Evolutionary conservation across 2,888 invertebrate genomes (phyloP).

Genomic region (Gonocerus acuteangulatus): DNA sequence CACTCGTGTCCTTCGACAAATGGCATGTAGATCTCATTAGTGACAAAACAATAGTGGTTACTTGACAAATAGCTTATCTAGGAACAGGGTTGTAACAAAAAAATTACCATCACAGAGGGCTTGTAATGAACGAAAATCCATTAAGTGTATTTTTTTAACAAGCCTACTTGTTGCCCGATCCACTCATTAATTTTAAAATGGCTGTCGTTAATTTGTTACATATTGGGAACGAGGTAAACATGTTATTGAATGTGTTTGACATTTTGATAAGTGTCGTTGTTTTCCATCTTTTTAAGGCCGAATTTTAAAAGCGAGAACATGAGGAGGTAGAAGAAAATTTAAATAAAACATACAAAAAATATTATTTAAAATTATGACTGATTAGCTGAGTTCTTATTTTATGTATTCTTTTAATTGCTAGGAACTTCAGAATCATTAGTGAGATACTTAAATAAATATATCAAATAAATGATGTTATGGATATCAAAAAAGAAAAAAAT

Average conservation of each 20-base stretch:
- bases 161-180: constrained; percentile 8
- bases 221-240: constrained; percentile 4
- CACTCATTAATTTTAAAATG: constrained; percentile 10
- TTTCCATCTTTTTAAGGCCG: too few species aligned
- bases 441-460: too few species aligned
- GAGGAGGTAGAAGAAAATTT: too few species aligned
- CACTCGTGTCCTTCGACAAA: background rate
- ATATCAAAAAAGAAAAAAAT: too few species aligned
- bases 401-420: too few species aligned
- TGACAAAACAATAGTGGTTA: background rate
- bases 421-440: too few species aligned
- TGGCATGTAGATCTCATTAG: background rate
- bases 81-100: too few species aligned
- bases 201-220: background rate
- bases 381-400: too few species aligned
- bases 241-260: background rate
- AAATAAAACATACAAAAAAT: too few species aligned
- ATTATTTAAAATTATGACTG: too few species aligned
- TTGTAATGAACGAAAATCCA: constrained; percentile 8
- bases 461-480: too few species aligned
- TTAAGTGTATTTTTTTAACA: constrained; percentile 12
- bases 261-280: background rate
- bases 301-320: too few species aligned
- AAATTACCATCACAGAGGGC: constrained; percentile 8
- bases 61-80: constrained; percentile 2